Base-by-base conservation (phyloP, 92 coral and sea anemone species). In the Parazoanthus atlanticus region DNA sequence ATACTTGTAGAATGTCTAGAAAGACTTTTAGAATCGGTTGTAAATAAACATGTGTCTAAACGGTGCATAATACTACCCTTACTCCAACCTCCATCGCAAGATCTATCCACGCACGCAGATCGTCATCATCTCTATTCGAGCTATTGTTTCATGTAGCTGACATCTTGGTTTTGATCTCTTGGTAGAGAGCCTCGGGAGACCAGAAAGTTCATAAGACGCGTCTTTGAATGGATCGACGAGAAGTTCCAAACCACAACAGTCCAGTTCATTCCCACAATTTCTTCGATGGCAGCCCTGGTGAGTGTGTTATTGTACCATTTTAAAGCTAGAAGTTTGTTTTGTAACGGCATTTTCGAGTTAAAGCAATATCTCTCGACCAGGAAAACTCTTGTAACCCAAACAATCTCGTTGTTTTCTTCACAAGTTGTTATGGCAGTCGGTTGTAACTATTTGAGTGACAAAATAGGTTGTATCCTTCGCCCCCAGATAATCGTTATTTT, bases 241-340 rank as follows among this genome's bases (percentile, higher is more conserved):
- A 97, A 85, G 97, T 97, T 89, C 98, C 97, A 81, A 94, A 91
- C 91, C 99, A 95, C 91, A 97, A 95, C 91, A 97, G 99, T 90
- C 99, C 99, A 75, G 98, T 94, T 86, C 98, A 97, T 93, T 78
- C 99, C 88, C 95, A 92, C 95, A 93, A 93, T 89, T 97, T 95
- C 96, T 97, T 95, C 91, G 99, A 97, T 88, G 91, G 93, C 90
- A 93, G 91, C 91, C 95, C 98, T 82, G 98, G 98, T 95, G 96
- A 95, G 96, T 85, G 91, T 88, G 79, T 84, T 84, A 84, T 84
- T 84, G 87, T 84, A 84, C 87, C 74, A 40, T 84, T 84, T 84
- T 84, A 70, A 71, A 84, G 43, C 78, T 43, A 70, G 87, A 69
- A 91, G 77, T 83, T 58, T 82, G 91, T 79, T 90, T 90, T 88